phyloP scores from a whole-genome alignment of 2,113 vertebrate species.

The Conger conger region DNA sequence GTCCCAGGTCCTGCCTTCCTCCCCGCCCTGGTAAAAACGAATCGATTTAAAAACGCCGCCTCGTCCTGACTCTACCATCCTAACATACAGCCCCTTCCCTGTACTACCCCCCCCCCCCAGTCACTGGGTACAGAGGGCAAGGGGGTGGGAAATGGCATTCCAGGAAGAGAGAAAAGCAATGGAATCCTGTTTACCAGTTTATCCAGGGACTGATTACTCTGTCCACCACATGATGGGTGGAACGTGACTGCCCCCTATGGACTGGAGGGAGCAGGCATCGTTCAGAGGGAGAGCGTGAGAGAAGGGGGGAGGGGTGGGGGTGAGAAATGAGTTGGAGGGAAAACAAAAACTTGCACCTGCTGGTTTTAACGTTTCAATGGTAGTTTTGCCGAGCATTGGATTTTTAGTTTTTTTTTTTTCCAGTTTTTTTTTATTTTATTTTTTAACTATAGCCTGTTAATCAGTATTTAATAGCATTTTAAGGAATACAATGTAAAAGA shows the following conservation, averaged over 20 bases:
- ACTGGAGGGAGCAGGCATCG: neutral
- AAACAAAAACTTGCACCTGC: slow-evolving; percentile 64
- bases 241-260: neutral
- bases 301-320: no score
- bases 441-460: slow-evolving; percentile 65
- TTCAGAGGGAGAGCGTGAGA: neutral
- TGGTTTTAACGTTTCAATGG: slow-evolving; percentile 55
- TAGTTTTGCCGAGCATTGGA: slow-evolving; percentile 52
- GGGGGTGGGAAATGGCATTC: neutral
- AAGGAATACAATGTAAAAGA: slow-evolving; percentile 64
- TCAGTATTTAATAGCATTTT: slow-evolving; percentile 70
- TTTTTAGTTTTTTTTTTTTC: slow-evolving; percentile 54
- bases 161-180: neutral
- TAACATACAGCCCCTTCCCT: slow-evolving; percentile 10
- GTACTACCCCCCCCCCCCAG: slow-evolving; percentile 7
- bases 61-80: neutral
- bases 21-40: slow-evolving; percentile 86
- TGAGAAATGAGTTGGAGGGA: slow-evolving; percentile 41
- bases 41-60: neutral
- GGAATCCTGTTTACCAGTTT: no score
- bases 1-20: slow-evolving; percentile 95
- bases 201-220: neutral
- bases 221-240: neutral
- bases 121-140: slow-evolving; percentile 3
- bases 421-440: slow-evolving; percentile 30